Evolutionary conservation across 1,140 invertebrate species (phyloP).

Genomic region (Ips typographus): DNA sequence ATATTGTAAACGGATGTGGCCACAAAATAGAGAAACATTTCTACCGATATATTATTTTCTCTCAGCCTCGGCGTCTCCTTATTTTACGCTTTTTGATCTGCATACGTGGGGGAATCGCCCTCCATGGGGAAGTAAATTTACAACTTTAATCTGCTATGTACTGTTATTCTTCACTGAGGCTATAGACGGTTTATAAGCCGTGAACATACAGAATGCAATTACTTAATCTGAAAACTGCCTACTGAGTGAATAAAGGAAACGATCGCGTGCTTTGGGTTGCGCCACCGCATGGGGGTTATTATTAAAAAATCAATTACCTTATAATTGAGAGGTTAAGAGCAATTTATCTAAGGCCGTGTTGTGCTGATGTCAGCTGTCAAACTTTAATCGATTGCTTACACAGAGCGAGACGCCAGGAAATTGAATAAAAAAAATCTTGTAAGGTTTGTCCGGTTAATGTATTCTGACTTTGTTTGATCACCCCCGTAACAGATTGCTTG

Average conservation of each 20-base stretch:
- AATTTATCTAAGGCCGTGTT: constrained; percentile 15
- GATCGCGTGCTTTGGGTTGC: background rate
- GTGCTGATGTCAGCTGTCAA: constrained; percentile 29
- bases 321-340: constrained; percentile 14
- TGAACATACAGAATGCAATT: background rate
- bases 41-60: constrained; percentile 1
- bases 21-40: constrained; percentile 19
- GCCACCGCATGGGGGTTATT: background rate
- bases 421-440: background rate
- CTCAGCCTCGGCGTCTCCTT: background rate
- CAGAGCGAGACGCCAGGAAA: background rate
- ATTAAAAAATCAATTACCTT: constrained; percentile 13
- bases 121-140: background rate
- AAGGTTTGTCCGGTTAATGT: background rate
- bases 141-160: background rate
- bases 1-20: constrained; percentile 17
- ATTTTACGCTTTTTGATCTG: background rate
- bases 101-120: background rate
- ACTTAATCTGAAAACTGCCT: background rate
- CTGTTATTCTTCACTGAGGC: background rate
- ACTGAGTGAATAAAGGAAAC: background rate
- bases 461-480: background rate
- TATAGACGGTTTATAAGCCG: background rate
- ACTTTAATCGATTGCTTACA: constrained; percentile 18
- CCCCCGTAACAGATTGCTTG: background rate